Base-by-base conservation (phyloP, 2,113 vertebrate genomes). In the Mandrillus leucophaeus region DNA sequence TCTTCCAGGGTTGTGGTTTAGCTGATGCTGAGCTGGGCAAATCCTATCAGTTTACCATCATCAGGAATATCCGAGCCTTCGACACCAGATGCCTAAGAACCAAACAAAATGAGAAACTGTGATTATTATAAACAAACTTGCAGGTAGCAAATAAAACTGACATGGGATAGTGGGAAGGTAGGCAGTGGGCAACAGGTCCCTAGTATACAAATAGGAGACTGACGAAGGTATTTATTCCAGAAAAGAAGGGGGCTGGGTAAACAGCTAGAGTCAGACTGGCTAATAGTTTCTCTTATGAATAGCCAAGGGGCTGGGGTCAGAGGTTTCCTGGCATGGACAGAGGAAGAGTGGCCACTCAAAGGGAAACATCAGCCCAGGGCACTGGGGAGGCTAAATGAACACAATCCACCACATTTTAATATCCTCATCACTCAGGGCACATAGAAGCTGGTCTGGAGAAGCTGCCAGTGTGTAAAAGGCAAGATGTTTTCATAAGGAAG, bases 21-120 rank as follows among this genome's bases (percentile, higher is more conserved):
- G 99, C 99, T 99, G 99, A 99, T 99, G 99, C 99, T 99, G 98
- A 99, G 99, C 98, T 99, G 99, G 98, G 99, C 99, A 98, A 99
- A 99, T 98, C 99, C 99, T 99, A 99, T 99, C 94, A 99, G 99
- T 98, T 99, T 99, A 98, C 99, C 97, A 93, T 99, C 99, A 59
- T 99, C 99, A 0, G 99, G 99, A 98, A 99, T 99, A 98, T 99
- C 99, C 0, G 99, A 99, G 96, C 99, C 99, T 98, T 99, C 99
- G 0, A 99, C 99, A 70, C 99, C 99, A 93, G 99, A 99, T 25
- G 99, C 99, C 99, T 99, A 97, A 17, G 88, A 98, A 98, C 59
- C 80, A 98, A 97, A 96, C 68, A 95, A 95, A 98, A 43, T 95
- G 85, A 98, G 80, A 98, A 97, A 80, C 9, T 93, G 92, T 96